Percentiles rank a stretch among this genome's conserved stretches.
Evolutionary conservation across 2,888 invertebrate species (phyloP).

Genomic region (Busseola fusca): DNA sequence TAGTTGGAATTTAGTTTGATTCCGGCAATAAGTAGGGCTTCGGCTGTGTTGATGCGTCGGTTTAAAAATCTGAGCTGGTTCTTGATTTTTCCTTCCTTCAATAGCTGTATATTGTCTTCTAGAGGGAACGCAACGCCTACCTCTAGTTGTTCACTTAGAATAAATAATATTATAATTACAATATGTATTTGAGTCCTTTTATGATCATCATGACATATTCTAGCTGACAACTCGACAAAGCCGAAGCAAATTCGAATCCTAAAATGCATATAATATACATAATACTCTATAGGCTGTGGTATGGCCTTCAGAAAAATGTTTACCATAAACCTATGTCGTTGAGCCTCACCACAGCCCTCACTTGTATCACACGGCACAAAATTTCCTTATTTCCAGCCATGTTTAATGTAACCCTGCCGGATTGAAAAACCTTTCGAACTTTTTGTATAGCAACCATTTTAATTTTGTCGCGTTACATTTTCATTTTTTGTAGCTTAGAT

Average conservation of each 20-base stretch:
- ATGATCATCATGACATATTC: not conserved
- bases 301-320: slow-evolving; percentile 50
- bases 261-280: slow-evolving; percentile 58
- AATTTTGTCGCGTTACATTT: slow-evolving; percentile 72
- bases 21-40: slow-evolving; percentile 63
- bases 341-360: slow-evolving; percentile 52
- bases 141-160: slow-evolving; percentile 9
- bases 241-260: slow-evolving; percentile 53
- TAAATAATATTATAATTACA: not conserved
- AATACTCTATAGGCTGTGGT: slow-evolving; percentile 62
- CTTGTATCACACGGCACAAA: slow-evolving; percentile 58
- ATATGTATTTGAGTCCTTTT: slow-evolving; percentile 4
- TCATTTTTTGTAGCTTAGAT: slow-evolving; percentile 75
- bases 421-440: slow-evolving; percentile 55
- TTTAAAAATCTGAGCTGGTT: not conserved
- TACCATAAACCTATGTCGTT: slow-evolving; percentile 33
- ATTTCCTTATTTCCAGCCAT: slow-evolving; percentile 43
- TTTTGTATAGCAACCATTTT: slow-evolving; percentile 74
- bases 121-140: slow-evolving; percentile 28
- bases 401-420: slow-evolving; percentile 50
- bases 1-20: slow-evolving; percentile 72
- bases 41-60: slow-evolving; percentile 71
- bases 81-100: not conserved
- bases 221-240: slow-evolving; percentile 65
- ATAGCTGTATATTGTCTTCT: slow-evolving; percentile 8